phyloP scores from a whole-genome alignment of 2,797 vertebrate species.

The Pantherophis alleghaniensis region DNA sequence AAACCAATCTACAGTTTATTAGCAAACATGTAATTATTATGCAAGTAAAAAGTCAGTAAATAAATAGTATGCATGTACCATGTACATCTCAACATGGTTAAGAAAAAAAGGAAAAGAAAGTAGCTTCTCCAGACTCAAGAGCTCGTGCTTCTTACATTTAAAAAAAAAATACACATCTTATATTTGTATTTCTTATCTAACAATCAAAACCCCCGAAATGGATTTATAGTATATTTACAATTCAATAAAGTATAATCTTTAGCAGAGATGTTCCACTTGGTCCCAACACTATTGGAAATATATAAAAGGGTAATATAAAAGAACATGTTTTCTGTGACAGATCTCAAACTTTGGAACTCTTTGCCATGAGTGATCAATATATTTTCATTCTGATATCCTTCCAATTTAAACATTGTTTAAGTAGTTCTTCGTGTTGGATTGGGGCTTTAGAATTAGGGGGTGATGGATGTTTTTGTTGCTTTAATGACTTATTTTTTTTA shows the following conservation, averaged over 20 bases:
- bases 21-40: constrained; percentile 35
- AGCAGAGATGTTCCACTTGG: not conserved
- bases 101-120: not conserved
- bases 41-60: not conserved
- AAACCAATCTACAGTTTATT: constrained; percentile 44
- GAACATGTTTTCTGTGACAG: not conserved
- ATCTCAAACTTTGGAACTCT: not conserved
- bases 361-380: not conserved
- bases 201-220: not conserved
- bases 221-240: not conserved
- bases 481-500: not conserved
- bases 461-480: not conserved
- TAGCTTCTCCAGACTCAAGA: not conserved
- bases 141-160: not conserved
- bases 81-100: not conserved
- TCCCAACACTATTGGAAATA: not conserved
- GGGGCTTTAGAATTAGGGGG: not conserved
- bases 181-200: not conserved
- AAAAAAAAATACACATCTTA: not conserved
- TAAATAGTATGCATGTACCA: not conserved
- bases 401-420: not conserved
- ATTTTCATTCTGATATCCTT: not conserved
- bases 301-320: not conserved
- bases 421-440: not conserved
- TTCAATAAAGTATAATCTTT: not conserved